These are phyloP conservation scores for Uloborus diversus DNA, from an alignment of 1,140 invertebrate species.

Conservation along the genomic window DNA sequence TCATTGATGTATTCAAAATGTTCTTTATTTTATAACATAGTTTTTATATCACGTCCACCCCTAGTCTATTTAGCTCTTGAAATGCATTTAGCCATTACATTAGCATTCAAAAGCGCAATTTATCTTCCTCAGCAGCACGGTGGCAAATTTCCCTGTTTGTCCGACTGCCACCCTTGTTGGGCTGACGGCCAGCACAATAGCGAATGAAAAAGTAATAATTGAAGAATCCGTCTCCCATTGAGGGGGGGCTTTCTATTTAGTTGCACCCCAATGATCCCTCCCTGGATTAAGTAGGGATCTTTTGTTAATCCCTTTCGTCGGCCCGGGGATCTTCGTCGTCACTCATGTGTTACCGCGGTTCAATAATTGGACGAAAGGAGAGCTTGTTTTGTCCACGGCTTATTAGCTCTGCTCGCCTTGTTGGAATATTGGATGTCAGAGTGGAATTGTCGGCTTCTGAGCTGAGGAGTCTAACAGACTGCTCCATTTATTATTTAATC, in stretches of 20 bases:
- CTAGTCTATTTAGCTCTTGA: no score
- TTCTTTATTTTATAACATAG: no score
- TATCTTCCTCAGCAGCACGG: neutral
- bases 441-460: neutral
- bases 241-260: conserved; percentile 27
- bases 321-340: neutral
- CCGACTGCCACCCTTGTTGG: no score
- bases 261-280: neutral
- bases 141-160: no score
- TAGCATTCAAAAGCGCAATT: neutral
- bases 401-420: neutral
- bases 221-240: conserved; percentile 1
- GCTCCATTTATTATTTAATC: no score
- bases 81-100: no score
- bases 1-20: no score
- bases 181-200: neutral
- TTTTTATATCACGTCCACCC: no score
- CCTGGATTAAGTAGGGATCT: conserved; percentile 44
- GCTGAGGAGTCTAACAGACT: neutral
- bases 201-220: conserved; percentile 7
- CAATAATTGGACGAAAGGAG: conserved; percentile 35
- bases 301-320: conserved; percentile 21
- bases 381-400: conserved; percentile 21
- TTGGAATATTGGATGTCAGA: neutral
- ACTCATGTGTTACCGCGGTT: no score